A percentile compares a stretch with the other conserved stretches of the same genome.
Conservation (phyloP, 2,888 invertebrate species). For the Malthinus flaveolus region DNA sequence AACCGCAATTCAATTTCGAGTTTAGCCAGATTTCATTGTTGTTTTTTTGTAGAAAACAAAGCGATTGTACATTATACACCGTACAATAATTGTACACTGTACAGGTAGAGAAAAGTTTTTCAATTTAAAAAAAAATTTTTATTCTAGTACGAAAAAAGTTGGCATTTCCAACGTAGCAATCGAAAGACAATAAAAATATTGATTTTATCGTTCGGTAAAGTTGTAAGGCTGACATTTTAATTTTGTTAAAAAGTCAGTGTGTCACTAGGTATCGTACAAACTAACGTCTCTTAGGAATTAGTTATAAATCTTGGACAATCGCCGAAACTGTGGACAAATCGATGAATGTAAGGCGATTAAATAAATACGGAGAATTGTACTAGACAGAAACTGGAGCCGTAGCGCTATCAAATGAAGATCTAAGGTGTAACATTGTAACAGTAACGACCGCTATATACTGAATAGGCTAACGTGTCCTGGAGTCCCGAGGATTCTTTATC, state of each 20-base stretch:
- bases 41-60: neutral
- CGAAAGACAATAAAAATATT: neutral
- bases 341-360: constrained; percentile 28
- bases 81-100: too few relatives aligned
- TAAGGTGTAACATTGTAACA: constrained; percentile 33
- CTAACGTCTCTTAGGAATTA: constrained; percentile 8
- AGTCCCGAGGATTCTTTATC: constrained; percentile 35
- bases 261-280: constrained; percentile 14
- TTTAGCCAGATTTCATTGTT: neutral
- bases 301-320: constrained; percentile 16
- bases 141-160: neutral
- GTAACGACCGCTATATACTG: constrained; percentile 31
- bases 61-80: too few relatives aligned
- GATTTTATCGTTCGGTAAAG: neutral
- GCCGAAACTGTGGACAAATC: constrained; percentile 33
- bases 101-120: constrained; percentile 7
- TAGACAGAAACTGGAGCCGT: constrained; percentile 13
- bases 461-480: constrained; percentile 33
- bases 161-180: neutral
- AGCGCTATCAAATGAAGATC: constrained; percentile 33
- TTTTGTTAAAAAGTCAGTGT: constrained; percentile 1
- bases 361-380: constrained; percentile 26
- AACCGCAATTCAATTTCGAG: constrained; percentile 10
- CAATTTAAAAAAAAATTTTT: neutral
- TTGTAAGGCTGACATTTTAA: constrained; percentile 5